Evolutionary conservation across 2,113 vertebrate genomes (phyloP), one percentile per base, ranked within the genome.

Genomic region (Piaya cayana): DNA sequence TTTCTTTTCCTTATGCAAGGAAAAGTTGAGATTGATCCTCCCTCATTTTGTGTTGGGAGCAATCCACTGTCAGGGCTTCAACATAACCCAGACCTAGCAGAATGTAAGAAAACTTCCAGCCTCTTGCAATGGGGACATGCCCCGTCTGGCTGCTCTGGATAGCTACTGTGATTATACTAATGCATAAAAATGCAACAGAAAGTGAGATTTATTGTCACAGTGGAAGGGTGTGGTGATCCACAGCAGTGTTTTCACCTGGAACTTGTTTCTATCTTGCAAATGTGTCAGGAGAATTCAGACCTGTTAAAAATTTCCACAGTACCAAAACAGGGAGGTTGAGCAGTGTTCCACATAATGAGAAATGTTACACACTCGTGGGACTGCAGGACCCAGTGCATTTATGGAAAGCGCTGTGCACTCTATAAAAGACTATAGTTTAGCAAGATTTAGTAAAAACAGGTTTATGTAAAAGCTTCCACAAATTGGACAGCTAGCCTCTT

Each of bases 81-180:
- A 30, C 0, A 0, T 39, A 79, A 65, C 7, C 37, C 86, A 60
- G 45, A 64, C 20, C 32, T 4, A 6, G 19, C 1, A 5, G 34
- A 76, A 17, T 3, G 12, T 25, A 65, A 42, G 34, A 81, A 87
- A 70, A 58, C 19, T 55, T 68, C 22, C 68, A 75, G 20, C 36
- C 52, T 70, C 47, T 37, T 19, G 69, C 3, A 50, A 4, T 4
- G 11, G 29, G 52, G 34, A 53, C 2, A 0, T 47, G 29, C 12
- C 32, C 36, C 34, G 34, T 7, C 15, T 49, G 50, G 20, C 55
- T 90, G 69, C 23, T 86, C 84, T 53, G 30, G 36, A 34, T 16
- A 16, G 30, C 68, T 70, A 50, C 27, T 52, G 0, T 11, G 34
- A 9, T 5, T 76, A 58, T 19, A 43, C 45, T 15, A n/a, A 53